A percentile compares a stretch with the other conserved stretches of the same genome.
Evolutionary conservation across 2,888 invertebrate genomes (phyloP).

Genomic region (Eupithecia vulgata): DNA sequence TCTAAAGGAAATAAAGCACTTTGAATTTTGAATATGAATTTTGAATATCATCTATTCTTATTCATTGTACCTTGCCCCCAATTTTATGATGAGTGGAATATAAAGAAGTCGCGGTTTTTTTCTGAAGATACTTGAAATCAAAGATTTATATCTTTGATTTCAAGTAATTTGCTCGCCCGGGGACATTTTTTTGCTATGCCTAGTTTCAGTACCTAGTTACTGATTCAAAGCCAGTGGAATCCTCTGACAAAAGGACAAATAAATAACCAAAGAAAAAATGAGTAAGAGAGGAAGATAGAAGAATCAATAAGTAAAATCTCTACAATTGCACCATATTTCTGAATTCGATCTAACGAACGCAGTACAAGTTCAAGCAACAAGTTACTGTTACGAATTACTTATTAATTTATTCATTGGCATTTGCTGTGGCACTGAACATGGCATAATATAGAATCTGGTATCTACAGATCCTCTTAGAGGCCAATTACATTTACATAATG

Average conservation of each 20-base stretch:
- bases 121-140: no score
- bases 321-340: neutral
- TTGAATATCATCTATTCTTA: neutral
- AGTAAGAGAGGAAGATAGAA: neutral
- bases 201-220: neutral
- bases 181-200: neutral
- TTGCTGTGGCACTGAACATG: constrained; percentile 34
- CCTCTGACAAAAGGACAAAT: neutral
- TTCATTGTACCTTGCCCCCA: neutral
- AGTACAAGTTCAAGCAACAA: constrained; percentile 2
- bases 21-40: no score
- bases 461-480: constrained; percentile 31
- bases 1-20: no score
- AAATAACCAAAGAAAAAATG: neutral
- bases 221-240: neutral
- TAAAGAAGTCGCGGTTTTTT: neutral
- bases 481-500: constrained; percentile 45
- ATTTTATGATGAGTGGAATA: neutral
- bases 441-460: constrained; percentile 25
- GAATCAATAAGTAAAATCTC: neutral
- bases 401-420: constrained; percentile 45
- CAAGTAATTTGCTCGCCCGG: neutral
- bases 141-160: no score
- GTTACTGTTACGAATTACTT: constrained; percentile 41
- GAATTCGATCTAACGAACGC: neutral